These are phyloP conservation scores for Zaprionus ghesquierei DNA, from an alignment of 1,140 invertebrate genomes.

Conservation along the genomic window DNA sequence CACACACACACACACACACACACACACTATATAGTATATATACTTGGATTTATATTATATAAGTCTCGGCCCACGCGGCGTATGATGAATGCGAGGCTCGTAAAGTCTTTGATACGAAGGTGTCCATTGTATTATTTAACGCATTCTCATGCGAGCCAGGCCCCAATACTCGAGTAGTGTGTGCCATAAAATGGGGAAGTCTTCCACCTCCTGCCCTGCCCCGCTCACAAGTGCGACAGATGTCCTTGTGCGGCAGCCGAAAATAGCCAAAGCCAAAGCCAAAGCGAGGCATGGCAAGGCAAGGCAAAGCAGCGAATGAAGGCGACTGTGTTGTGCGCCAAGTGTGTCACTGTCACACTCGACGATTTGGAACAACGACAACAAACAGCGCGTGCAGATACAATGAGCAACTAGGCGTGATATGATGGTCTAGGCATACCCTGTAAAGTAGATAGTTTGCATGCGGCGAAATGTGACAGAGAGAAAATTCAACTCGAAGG, in stretches of 20 bases:
- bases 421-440: background rate
- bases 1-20: background rate
- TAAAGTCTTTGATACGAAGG: constrained; percentile 56
- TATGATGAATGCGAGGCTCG: constrained; percentile 51
- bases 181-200: constrained; percentile 30
- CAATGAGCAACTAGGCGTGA: background rate
- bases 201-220: background rate
- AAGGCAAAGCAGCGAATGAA: background rate
- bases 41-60: background rate
- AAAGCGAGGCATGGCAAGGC: background rate
- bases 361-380: constrained; percentile 67
- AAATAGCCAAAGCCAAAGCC: constrained; percentile 56
- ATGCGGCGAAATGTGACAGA: background rate
- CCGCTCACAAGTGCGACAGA: constrained; percentile 60
- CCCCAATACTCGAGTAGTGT: constrained; percentile 8
- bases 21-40: background rate
- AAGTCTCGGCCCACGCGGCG: background rate
- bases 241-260: constrained; percentile 72
- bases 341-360: constrained; percentile 80
- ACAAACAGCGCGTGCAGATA: constrained; percentile 37
- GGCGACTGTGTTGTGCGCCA: constrained; percentile 17
- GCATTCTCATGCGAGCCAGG: constrained; percentile 30
- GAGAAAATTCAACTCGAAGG: background rate
- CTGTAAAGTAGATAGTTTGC: background rate
- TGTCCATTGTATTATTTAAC: constrained; percentile 79